Evolutionary conservation across 2,888 invertebrate genomes (phyloP).

Genomic region (Ectropis crepuscularia): DNA sequence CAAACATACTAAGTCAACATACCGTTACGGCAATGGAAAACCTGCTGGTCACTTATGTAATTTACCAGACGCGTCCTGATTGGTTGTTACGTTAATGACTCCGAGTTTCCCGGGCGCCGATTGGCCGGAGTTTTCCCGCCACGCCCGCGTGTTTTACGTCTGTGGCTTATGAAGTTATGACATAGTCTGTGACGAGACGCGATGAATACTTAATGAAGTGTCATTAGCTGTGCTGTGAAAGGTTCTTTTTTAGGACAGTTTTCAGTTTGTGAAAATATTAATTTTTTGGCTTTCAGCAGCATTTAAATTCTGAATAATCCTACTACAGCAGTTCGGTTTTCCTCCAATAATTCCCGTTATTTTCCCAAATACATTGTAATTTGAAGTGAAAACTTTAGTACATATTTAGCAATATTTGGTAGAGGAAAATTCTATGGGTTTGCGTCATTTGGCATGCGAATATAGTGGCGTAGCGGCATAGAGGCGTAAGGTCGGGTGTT

Average conservation of each 20-base stretch:
- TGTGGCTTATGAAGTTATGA: slow-evolving; percentile 53
- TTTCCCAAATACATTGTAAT: too few relatives aligned
- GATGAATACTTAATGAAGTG: slow-evolving; percentile 74
- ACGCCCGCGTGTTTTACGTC: slow-evolving; percentile 68
- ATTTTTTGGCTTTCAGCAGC: too few relatives aligned
- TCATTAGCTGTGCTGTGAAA: slow-evolving; percentile 59
- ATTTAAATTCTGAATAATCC: too few relatives aligned
- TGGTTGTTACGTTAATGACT: slow-evolving; percentile 57
- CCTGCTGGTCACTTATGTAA: slow-evolving; percentile 50
- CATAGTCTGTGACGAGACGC: slow-evolving; percentile 63
- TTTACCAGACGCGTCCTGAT: slow-evolving; percentile 52
- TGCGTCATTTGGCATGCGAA: too few relatives aligned
- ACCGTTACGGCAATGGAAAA: slow-evolving; percentile 46
- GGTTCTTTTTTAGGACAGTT: slow-evolving; percentile 42
- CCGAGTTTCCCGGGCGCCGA: slow-evolving; percentile 55
- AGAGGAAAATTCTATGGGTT: too few relatives aligned
- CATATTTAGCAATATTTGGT: too few relatives aligned
- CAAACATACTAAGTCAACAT: slow-evolving; percentile 47
- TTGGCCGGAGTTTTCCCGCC: slow-evolving; percentile 59
- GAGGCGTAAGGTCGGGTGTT: too few relatives aligned
- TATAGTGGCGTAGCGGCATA: too few relatives aligned
- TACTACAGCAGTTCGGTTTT: too few relatives aligned
- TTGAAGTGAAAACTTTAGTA: too few relatives aligned
- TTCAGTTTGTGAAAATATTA: slow-evolving; percentile 10
- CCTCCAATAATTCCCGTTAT: too few relatives aligned